Conservation (phyloP, 2,888 invertebrate genomes). For the Reticulitermes lucifugus region DNA sequence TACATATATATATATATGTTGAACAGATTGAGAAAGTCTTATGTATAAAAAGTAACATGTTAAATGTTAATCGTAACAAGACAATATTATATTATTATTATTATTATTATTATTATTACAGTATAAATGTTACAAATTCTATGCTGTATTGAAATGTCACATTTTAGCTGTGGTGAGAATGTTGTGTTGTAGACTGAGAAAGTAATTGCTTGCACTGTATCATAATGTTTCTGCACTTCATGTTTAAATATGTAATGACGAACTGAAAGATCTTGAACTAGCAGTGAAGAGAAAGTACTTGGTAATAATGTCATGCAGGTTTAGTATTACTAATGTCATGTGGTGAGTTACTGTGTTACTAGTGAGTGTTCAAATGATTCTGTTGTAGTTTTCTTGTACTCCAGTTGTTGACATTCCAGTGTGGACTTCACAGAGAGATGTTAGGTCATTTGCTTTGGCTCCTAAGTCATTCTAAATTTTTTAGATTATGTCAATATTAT, state of each 20-base stretch:
- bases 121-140: constrained; percentile 50
- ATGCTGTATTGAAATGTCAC: constrained; percentile 35
- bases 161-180: constrained; percentile 28
- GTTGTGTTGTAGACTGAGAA: constrained; percentile 33
- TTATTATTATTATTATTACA: constrained; percentile 29
- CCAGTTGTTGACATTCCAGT: constrained; percentile 39
- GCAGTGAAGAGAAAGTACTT: not conserved
- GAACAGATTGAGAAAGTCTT: constrained; percentile 41
- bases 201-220: constrained; percentile 33
- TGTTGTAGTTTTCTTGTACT: constrained; percentile 14
- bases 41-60: constrained; percentile 42
- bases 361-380: constrained; percentile 5
- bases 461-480: constrained; percentile 26
- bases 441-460: not conserved
- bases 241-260: constrained; percentile 13
- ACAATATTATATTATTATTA: constrained; percentile 39
- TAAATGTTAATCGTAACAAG: constrained; percentile 51
- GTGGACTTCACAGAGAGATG: not conserved
- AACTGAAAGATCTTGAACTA: constrained; percentile 15
- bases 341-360: constrained; percentile 4
- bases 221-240: constrained; percentile 35
- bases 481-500: constrained; percentile 13
- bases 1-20: constrained; percentile 44
- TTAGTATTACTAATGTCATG: not conserved
- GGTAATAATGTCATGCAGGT: constrained; percentile 4